These are phyloP conservation scores for Apodemia zela DNA, from an alignment of 2,888 invertebrate species.

Conservation along the genomic window DNA sequence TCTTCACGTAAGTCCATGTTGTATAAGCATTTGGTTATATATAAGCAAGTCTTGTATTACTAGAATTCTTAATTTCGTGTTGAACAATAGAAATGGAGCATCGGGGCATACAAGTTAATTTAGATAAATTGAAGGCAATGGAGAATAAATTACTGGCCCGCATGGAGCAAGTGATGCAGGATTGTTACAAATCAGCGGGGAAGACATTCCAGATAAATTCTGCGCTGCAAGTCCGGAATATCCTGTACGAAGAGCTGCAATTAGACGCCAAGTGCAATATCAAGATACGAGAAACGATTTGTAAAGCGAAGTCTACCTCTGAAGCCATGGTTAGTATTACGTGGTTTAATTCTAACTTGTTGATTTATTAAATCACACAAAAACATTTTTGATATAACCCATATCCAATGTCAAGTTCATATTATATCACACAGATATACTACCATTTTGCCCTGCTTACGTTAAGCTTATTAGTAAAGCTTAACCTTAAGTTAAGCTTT, in stretches of 20 bases:
- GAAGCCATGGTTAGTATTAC: slow-evolving; percentile 55
- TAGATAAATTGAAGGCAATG: slow-evolving; percentile 52
- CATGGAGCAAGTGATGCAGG: slow-evolving; percentile 51
- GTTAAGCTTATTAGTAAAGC: too few species aligned
- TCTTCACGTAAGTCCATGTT: too few species aligned
- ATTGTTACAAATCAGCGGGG: slow-evolving; percentile 60
- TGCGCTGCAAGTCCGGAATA: slow-evolving; percentile 55
- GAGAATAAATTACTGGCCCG: slow-evolving; percentile 46
- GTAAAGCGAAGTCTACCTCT: slow-evolving; percentile 64
- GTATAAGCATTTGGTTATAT: too few species aligned
- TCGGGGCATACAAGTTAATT: slow-evolving; percentile 55
- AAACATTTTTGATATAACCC: too few species aligned
- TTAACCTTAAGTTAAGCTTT: too few species aligned
- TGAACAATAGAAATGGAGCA: slow-evolving; percentile 58
- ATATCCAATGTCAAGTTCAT: too few species aligned
- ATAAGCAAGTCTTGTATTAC: too few species aligned
- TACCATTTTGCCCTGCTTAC: too few species aligned
- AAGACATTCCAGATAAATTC: slow-evolving; percentile 64
- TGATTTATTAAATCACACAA: too few species aligned
- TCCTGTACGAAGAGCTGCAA: slow-evolving; percentile 68
- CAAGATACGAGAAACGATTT: slow-evolving; percentile 53
- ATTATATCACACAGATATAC: too few species aligned
- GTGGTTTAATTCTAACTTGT: too few species aligned
- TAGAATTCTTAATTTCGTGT: too few species aligned
- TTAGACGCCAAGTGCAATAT: slow-evolving; percentile 58